Conservation (phyloP, 1,140 invertebrate species). For the Pseudachorutes palmiensis region DNA sequence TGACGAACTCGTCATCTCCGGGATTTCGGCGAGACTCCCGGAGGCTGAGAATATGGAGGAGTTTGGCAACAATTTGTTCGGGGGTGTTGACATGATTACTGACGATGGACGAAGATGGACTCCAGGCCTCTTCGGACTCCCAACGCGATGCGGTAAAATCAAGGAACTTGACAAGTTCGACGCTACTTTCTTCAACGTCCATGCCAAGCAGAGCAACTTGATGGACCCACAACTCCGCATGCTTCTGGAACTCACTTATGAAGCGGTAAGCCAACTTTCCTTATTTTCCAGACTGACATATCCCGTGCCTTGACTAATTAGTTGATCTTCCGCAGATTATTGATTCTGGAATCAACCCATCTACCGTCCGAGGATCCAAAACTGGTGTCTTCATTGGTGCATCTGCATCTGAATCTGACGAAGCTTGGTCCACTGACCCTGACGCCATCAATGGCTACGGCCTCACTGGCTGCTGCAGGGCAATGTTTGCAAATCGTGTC, state of each 20-base stretch:
- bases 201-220: slow-evolving; percentile 81
- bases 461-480: slow-evolving; percentile 78
- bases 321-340: slow-evolving; percentile 13
- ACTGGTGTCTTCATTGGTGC: slow-evolving; percentile 76
- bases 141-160: slow-evolving; percentile 75
- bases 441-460: slow-evolving; percentile 82
- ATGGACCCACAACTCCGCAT: slow-evolving; percentile 93
- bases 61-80: slow-evolving; percentile 75
- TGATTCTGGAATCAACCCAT: slow-evolving; percentile 63
- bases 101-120: slow-evolving; percentile 36
- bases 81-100: slow-evolving; percentile 65
- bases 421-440: slow-evolving; percentile 63
- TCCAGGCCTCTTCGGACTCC: slow-evolving; percentile 50
- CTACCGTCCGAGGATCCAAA: slow-evolving; percentile 64
- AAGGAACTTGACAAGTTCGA: slow-evolving; percentile 82
- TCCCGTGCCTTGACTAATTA: slow-evolving; percentile 14
- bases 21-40: slow-evolving; percentile 81
- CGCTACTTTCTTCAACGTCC: slow-evolving; percentile 86
- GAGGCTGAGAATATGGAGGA: slow-evolving; percentile 80
- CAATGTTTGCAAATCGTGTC: slow-evolving; percentile 94
- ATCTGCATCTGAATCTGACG: slow-evolving; percentile 74
- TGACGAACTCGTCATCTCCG: slow-evolving; percentile 78
- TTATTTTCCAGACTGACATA: too few species aligned
- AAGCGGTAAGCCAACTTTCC: slow-evolving; percentile 56
- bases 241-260: slow-evolving; percentile 85